These are phyloP conservation scores for Pilophorus perplexus DNA, from an alignment of 2,888 invertebrate species.

Conservation along the genomic window DNA sequence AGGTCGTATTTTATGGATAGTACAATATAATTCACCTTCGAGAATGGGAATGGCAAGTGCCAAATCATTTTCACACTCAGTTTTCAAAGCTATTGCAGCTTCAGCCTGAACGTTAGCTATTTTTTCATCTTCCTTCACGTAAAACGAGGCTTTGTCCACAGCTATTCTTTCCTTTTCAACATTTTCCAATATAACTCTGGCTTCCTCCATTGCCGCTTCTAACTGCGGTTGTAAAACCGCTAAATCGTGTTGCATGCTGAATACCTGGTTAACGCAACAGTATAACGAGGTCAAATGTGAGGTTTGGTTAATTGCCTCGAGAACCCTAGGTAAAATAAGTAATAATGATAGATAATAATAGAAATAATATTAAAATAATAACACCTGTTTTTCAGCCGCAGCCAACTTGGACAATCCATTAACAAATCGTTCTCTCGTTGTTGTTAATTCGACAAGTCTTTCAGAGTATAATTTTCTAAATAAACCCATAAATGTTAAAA, in stretches of 20 bases:
- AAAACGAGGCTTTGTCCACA: constrained; percentile 73
- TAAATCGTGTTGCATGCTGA: constrained; percentile 72
- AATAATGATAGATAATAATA: background rate
- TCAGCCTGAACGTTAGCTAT: constrained; percentile 84
- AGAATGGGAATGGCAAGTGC: constrained; percentile 66
- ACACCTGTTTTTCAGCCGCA: constrained; percentile 29
- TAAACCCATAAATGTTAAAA: constrained; percentile 17
- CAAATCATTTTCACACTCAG: constrained; percentile 89
- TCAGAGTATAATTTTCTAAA: background rate
- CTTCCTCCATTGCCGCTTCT: constrained; percentile 68
- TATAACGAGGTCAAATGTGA: background rate
- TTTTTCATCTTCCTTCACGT: constrained; percentile 82
- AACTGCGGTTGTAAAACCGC: constrained; percentile 72
- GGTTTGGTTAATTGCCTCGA: no score
- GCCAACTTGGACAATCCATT: constrained; percentile 24
- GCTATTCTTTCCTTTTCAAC: constrained; percentile 65
- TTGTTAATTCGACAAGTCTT: background rate
- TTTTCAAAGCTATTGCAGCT: constrained; percentile 75
- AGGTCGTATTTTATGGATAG: background rate
- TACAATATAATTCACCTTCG: constrained; percentile 25
- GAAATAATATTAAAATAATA: background rate
- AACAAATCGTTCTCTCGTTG: constrained; percentile 11
- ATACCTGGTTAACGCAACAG: no score
- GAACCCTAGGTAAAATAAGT: no score
- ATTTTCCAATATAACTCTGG: constrained; percentile 70